phyloP scores from a whole-genome alignment of 2,888 invertebrate genomes.

The Drosophila setosimentum region DNA sequence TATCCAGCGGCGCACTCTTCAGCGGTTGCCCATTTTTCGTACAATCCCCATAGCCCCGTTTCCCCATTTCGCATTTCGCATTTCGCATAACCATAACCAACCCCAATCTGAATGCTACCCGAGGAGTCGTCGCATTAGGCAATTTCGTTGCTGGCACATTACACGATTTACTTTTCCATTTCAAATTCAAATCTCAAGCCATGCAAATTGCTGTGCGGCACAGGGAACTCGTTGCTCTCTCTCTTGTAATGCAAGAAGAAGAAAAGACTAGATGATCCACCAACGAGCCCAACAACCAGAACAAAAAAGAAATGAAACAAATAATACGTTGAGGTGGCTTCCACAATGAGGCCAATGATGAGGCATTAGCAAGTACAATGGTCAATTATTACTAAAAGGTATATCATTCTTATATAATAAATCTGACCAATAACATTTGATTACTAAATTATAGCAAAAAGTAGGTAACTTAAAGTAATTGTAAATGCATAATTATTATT shows the following conservation, averaged over 20 bases:
- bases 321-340: conserved; percentile 52
- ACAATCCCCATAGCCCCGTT: conserved; percentile 12
- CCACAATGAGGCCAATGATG: conserved; percentile 75
- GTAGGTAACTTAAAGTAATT: not conserved
- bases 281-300: conserved; percentile 4
- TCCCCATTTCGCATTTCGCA: conserved; percentile 6
- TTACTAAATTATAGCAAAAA: not conserved
- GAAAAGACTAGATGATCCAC: not conserved
- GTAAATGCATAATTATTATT: not conserved
- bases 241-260: conserved; percentile 5
- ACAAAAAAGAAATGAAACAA: conserved; percentile 52
- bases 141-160: conserved; percentile 78
- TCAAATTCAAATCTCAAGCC: conserved; percentile 75
- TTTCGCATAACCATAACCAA: conserved; percentile 19
- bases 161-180: conserved; percentile 80
- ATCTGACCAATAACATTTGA: no score
- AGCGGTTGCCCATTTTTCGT: conserved; percentile 50
- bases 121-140: conserved; percentile 69
- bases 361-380: conserved; percentile 47
- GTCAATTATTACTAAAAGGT: not conserved
- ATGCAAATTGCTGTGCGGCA: conserved; percentile 74
- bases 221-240: conserved; percentile 14
- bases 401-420: no score
- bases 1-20: conserved; percentile 73
- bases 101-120: conserved; percentile 25